Evolutionary conservation across 2,797 vertebrate genomes (phyloP).

Genomic region (Myotis vivesi): DNA sequence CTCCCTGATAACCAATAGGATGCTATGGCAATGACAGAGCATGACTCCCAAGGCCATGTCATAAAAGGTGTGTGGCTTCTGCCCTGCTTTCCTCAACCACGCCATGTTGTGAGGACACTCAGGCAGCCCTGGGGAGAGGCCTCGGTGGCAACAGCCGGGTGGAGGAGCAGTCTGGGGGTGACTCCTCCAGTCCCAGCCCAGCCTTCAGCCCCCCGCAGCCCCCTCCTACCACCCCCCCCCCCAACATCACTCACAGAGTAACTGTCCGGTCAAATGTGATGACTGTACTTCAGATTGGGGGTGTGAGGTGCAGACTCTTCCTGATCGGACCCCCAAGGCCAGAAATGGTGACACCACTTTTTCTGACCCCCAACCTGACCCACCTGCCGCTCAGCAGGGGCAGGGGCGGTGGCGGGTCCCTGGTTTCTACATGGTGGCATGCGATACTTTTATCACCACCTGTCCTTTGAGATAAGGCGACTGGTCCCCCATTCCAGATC

Average conservation of each 20-base stretch:
- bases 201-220: not conserved
- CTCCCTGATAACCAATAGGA: fast-evolving
- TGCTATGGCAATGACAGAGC: not conserved
- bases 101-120: fast-evolving
- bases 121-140: not conserved
- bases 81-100: fast-evolving
- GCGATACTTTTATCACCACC: not conserved
- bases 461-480: not conserved
- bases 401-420: fast-evolving
- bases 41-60: fast-evolving
- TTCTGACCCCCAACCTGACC: not conserved
- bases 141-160: fast-evolving
- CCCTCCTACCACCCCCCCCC: fast-evolving
- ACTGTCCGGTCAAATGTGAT: not conserved
- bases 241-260: no score
- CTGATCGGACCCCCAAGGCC: not conserved
- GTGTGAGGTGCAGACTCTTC: fast-evolving
- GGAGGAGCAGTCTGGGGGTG: fast-evolving
- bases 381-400: not conserved
- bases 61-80: fast-evolving
- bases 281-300: fast-evolving
- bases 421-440: not conserved
- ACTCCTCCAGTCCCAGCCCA: not conserved
- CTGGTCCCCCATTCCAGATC: not conserved
- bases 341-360: not conserved